Base-by-base conservation (phyloP, 2,113 vertebrate genomes). In the Jacana jacana region DNA sequence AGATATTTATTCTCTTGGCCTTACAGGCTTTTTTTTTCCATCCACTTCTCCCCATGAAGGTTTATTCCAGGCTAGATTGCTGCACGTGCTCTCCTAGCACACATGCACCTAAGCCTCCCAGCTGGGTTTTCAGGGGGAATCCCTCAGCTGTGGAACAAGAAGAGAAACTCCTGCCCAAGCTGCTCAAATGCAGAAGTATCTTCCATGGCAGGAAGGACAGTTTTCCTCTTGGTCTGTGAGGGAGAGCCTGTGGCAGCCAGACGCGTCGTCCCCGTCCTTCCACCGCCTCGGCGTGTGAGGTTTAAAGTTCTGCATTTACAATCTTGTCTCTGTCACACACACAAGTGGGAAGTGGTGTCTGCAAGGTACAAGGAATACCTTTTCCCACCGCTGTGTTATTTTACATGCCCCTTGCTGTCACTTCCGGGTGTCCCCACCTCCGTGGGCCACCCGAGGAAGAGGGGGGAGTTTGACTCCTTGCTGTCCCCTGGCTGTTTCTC, bases 131-230 rank as follows among this genome's bases (percentile, higher is more conserved):
- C 35, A 23, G 52, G 79, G 66, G 35, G 18, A 82, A 10, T 8
- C 6, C 7, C 15, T 40, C 0, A 0, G 40, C 64, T 69, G n/a
- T 4, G 0, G 1, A 66, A 60, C 58, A 49, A 49, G 65, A 70
- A 78, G 27, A 63, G 20, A 40, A 94, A 17, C 71, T 84, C n/a
- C 44, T 33, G 4, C 28, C 35, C 28, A 19, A 30, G 54, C 68
- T 78, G 31, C 66, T 61, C 33, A 44, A 4, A 77, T 44, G 54
- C 58, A 48, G 17, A 88, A 69, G 23, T 19, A 5, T 25, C 39
- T 10, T 19, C 76, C 20, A 5, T 7, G 15, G 61, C 27, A 66
- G 57, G 70, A 91, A 81, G 52, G 66, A 18, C 35, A 54, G 10
- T 33, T 73, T 73, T 81, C 48, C 30, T 33, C 14, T 30, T 17